phyloP scores from a whole-genome alignment of 2,113 vertebrate species.

The Perca flavescens region DNA sequence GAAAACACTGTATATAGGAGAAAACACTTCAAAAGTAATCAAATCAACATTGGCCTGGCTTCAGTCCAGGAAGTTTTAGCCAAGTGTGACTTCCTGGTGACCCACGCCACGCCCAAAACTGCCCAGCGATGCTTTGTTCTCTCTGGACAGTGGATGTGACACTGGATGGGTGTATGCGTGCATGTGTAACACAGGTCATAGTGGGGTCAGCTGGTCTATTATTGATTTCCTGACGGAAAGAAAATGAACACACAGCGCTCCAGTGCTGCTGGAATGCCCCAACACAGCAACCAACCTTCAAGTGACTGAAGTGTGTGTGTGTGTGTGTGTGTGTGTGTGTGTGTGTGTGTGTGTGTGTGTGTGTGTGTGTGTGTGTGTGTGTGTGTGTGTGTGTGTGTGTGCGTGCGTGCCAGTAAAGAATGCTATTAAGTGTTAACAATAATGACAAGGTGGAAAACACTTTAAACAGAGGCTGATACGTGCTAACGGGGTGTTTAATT shows the following conservation, averaged over 20 bases:
- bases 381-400: background rate
- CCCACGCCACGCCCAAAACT: constrained; percentile 55
- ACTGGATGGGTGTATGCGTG: constrained; percentile 35
- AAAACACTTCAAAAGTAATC: constrained; percentile 31
- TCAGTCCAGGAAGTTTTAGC: constrained; percentile 67
- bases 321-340: background rate
- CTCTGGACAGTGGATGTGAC: constrained; percentile 53
- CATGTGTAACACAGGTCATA: constrained; percentile 57
- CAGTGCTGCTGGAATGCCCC: background rate
- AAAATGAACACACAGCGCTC: constrained; percentile 27
- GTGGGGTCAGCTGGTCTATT: constrained; percentile 65
- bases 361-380: background rate
- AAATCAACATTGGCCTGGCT: constrained; percentile 34
- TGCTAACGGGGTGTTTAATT: constrained; percentile 61
- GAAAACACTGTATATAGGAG: rapidly evolving
- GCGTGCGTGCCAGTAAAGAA: constrained; percentile 1
- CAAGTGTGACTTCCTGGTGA: constrained; percentile 76
- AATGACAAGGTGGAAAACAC: constrained; percentile 27
- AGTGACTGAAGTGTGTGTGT: background rate
- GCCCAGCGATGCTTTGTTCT: constrained; percentile 71
- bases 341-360: background rate
- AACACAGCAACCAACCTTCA: constrained; percentile 18
- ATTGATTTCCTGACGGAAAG: constrained; percentile 66
- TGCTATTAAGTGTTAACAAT: constrained; percentile 18
- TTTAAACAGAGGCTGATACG: constrained; percentile 51